phyloP scores from a whole-genome alignment of 2,888 invertebrate species.

The Perizoma flavofasciatum region DNA sequence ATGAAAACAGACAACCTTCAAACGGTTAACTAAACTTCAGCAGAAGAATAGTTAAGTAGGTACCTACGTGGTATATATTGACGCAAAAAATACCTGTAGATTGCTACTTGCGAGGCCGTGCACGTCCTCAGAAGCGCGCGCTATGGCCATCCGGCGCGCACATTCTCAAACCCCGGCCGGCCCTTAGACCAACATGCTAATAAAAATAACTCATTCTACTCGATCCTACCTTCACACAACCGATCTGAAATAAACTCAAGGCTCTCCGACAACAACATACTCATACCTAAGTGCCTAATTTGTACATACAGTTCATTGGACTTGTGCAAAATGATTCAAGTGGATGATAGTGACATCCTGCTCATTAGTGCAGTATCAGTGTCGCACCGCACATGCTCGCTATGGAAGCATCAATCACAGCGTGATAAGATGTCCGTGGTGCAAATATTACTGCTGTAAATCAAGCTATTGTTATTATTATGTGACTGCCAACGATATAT shows the following conservation, averaged over 20 bases:
- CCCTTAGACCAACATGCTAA: constrained; percentile 50
- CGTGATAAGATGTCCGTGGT: constrained; percentile 66
- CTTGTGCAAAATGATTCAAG: constrained; percentile 40
- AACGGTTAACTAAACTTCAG: too few relatives aligned
- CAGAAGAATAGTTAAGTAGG: too few relatives aligned
- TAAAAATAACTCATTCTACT: constrained; percentile 42
- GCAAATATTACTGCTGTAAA: constrained; percentile 68
- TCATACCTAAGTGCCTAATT: constrained; percentile 8
- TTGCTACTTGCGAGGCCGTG: constrained; percentile 47
- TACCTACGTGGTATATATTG: too few relatives aligned
- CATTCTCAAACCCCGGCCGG: constrained; percentile 41
- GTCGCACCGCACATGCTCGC: constrained; percentile 62
- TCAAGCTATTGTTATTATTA: constrained; percentile 62
- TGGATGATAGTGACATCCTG: constrained; percentile 52
- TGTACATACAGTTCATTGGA: constrained; percentile 39
- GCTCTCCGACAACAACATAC: constrained; percentile 25
- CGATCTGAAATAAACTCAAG: constrained; percentile 41
- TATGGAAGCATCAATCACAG: constrained; percentile 72
- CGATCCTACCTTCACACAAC: constrained; percentile 17
- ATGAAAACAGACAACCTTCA: too few relatives aligned
- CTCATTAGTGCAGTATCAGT: constrained; percentile 59
- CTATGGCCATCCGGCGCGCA: constrained; percentile 54
- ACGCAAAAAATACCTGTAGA: constrained; percentile 15
- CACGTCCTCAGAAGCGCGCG: constrained; percentile 53
- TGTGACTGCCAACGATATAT: constrained; percentile 52